Conservation (phyloP, 2,113 vertebrate genomes). For the Aix galericulata region DNA sequence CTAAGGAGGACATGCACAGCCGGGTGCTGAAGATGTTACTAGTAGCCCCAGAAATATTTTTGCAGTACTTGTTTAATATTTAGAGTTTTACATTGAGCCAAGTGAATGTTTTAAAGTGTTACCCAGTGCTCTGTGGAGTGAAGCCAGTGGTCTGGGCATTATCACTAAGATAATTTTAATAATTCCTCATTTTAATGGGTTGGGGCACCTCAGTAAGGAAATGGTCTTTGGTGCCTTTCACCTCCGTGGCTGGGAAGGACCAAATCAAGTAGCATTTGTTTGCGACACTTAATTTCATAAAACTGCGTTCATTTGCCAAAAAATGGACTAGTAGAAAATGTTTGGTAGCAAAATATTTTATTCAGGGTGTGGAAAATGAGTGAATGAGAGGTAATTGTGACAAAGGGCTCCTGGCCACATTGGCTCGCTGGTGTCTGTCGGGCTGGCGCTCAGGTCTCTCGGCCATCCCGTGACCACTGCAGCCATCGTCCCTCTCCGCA, state of each 20-base stretch:
- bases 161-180: not conserved
- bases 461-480: not conserved
- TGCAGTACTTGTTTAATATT: not conserved
- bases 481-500: not conserved
- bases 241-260: not conserved
- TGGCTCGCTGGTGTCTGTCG: not conserved
- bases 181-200: not conserved
- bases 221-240: not conserved
- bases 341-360: not conserved
- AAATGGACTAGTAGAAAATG: not conserved
- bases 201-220: not conserved
- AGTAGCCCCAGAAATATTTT: not conserved
- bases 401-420: not conserved
- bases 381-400: not conserved
- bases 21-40: not conserved
- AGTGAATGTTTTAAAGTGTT: not conserved
- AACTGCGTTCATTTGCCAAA: not conserved
- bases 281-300: not conserved
- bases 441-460: not conserved
- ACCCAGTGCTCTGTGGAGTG: not conserved
- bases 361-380: not conserved
- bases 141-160: not conserved
- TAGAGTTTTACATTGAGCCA: not conserved
- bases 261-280: not conserved
- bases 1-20: not conserved